phyloP scores from a whole-genome alignment of 2,888 invertebrate species.

The Synergus umbraculus region DNA sequence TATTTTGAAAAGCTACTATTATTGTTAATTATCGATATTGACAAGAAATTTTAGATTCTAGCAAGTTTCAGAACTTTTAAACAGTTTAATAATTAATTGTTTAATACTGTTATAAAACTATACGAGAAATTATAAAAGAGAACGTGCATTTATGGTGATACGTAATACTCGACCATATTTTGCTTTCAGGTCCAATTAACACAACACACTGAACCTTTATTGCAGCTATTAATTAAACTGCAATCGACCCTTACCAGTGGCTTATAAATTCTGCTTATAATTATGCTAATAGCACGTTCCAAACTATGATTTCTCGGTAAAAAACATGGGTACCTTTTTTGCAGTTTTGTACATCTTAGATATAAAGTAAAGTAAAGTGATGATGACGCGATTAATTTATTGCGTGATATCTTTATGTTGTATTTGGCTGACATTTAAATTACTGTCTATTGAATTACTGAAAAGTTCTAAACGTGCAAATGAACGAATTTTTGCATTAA shows the following conservation, averaged over 20 bases:
- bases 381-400: too few relatives aligned
- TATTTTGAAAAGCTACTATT: too few relatives aligned
- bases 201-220: constrained; percentile 7
- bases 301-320: not conserved
- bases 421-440: too few relatives aligned
- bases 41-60: not conserved
- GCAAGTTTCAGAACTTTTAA: not conserved
- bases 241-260: not conserved
- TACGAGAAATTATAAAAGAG: not conserved
- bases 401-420: too few relatives aligned
- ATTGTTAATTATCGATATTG: too few relatives aligned
- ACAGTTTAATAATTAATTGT: not conserved
- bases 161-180: not conserved
- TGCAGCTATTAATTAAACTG: not conserved
- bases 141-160: not conserved
- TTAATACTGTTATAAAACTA: not conserved
- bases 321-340: not conserved
- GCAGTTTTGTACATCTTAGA: too few relatives aligned
- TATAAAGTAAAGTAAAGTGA: too few relatives aligned
- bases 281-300: not conserved
- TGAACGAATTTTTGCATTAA: too few relatives aligned
- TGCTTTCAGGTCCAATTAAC: not conserved
- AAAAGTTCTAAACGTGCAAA: too few relatives aligned
- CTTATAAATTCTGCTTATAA: constrained; percentile 1
- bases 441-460: too few relatives aligned